These are phyloP conservation scores for Bos indicus DNA, from an alignment of 2,113 vertebrate species.

Conservation along the genomic window DNA sequence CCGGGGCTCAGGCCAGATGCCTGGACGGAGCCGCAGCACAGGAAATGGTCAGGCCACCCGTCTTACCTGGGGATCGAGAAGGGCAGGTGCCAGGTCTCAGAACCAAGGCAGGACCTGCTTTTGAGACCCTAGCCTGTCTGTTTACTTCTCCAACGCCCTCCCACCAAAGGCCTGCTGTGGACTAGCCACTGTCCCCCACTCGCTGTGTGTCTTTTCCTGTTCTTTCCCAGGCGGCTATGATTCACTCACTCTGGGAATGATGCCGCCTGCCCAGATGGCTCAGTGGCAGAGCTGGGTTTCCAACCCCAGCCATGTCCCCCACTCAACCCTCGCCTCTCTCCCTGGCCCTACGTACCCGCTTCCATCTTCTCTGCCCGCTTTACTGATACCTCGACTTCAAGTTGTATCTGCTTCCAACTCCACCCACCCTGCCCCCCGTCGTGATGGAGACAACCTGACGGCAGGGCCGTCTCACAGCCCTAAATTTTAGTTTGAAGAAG, in stretches of 20 bases:
- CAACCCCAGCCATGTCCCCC: neutral
- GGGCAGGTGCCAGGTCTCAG: neutral
- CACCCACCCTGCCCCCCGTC: accelerated
- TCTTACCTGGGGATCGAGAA: neutral
- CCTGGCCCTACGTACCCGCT: neutral
- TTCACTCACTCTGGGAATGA: neutral
- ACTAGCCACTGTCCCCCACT: neutral
- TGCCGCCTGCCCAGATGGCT: neutral
- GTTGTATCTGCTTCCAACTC: neutral
- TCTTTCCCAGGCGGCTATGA: neutral
- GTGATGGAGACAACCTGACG: neutral
- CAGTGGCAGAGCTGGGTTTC: neutral
- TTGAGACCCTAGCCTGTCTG: neutral
- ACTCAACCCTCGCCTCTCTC: neutral
- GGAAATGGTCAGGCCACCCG: neutral
- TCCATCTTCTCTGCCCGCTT: neutral
- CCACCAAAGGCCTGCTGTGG: accelerated
- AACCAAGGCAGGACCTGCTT: neutral
- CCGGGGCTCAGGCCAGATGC: accelerated
- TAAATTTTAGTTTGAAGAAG: neutral
- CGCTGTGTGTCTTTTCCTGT: accelerated
- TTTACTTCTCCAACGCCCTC: neutral
- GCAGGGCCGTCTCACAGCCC: neutral
- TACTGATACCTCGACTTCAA: neutral
- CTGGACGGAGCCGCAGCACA: accelerated